A percentile compares a stretch with the other conserved stretches of the same genome.
Evolutionary conservation across 2,888 invertebrate species (phyloP).

Genomic region (Miltochrista miniata): DNA sequence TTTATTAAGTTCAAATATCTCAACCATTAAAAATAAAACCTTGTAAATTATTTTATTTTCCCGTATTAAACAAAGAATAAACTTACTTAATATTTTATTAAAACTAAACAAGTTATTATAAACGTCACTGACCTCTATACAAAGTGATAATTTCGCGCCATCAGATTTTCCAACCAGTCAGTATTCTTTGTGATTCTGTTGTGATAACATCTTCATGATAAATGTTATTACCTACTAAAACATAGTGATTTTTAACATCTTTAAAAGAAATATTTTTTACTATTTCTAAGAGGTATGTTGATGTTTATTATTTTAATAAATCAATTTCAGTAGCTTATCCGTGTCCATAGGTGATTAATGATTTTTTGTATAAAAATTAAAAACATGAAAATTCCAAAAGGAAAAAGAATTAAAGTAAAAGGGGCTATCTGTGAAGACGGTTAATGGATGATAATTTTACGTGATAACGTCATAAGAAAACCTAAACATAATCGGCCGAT

Average conservation of each 20-base stretch:
- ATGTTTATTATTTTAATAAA: background rate
- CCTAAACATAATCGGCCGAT: no score
- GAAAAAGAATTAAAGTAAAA: no score
- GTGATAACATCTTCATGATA: constrained; percentile 9
- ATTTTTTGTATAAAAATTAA: no score
- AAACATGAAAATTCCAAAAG: no score
- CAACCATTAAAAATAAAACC: background rate
- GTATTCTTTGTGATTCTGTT: constrained; percentile 15
- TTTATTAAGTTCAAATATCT: constrained; percentile 27
- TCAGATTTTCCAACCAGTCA: constrained; percentile 12
- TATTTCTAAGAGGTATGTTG: background rate
- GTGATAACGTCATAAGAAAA: no score
- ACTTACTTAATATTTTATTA: constrained; percentile 11
- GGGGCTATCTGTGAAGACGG: no score
- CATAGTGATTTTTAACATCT: no score
- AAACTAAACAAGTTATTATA: constrained; percentile 23
- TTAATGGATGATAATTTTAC: no score
- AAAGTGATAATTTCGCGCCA: constrained; percentile 10
- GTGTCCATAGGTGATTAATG: no score
- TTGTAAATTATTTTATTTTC: background rate
- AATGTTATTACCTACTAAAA: no score
- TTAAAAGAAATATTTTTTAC: background rate
- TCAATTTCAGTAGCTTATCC: no score
- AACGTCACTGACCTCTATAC: constrained; percentile 16
- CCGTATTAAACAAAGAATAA: constrained; percentile 9